phyloP scores from a whole-genome alignment of 2,888 invertebrate species.

The Stenodema calcarata region DNA sequence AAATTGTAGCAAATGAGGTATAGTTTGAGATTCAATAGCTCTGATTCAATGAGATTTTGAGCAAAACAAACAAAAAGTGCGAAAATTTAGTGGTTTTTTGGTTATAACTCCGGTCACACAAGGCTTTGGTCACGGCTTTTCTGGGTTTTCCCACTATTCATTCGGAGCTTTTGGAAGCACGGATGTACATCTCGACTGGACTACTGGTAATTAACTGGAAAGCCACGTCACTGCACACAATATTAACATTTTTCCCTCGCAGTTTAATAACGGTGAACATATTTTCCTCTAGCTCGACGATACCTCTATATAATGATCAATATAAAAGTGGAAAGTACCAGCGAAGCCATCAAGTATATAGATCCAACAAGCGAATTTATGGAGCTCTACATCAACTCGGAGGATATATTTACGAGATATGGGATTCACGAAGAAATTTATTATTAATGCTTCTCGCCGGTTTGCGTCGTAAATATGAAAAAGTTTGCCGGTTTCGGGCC shows the following conservation, averaged over 20 bases:
- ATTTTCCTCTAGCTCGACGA: neutral
- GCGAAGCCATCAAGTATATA: neutral
- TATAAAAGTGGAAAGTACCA: neutral
- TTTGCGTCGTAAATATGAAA: neutral
- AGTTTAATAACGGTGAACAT: neutral
- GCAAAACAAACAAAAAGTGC: no score
- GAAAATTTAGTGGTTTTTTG: no score
- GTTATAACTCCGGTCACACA: no score
- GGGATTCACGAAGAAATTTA: constrained; percentile 9
- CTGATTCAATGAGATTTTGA: no score
- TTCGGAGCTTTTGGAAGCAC: no score
- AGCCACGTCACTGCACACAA: no score
- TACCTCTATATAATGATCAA: neutral
- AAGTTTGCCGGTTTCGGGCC: neutral
- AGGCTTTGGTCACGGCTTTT: no score
- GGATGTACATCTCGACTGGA: no score
- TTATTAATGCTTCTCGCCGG: constrained; percentile 9
- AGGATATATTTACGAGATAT: neutral
- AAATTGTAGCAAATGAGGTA: no score
- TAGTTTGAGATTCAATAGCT: no score
- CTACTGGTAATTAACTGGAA: no score
- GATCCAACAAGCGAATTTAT: constrained; percentile 5
- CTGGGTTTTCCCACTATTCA: no score
- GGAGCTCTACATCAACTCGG: neutral
- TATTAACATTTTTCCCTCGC: neutral